Evolutionary conservation across 2,888 invertebrate species (phyloP), one percentile per base, ranked within the genome.

Genomic region (Campoletis raptor): DNA sequence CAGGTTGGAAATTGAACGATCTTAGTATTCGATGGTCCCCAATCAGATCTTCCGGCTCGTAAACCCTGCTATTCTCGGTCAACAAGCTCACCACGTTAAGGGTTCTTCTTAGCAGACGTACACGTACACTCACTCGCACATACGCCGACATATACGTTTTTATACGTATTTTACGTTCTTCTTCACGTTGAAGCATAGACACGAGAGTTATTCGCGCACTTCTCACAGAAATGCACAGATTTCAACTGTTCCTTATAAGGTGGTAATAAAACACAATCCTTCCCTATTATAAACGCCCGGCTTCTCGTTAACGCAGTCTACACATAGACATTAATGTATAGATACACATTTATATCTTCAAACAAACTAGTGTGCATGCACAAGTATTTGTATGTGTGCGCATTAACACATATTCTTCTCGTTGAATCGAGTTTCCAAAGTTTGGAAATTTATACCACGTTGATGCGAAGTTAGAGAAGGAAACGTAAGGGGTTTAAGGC

Each of bases 381-480:
- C 48, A 18, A 48, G 48, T 48, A 48, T 15, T 6, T 54, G 37
- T 24, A 24, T 2, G 21, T 61, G 61, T 6, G 24, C 61, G 61
- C 30, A 61, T 61, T 21, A 21, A 64, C 24, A 30, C n/a, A 54
- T 69, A 45, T 69, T 21, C 45, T 57, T 69, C 52, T n/a, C 40
- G 78, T 69, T 74, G 54, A 78, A 84, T 64, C 57, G 66, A 82
- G 79, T 82, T 87, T 82, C 66, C 45, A 42, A 87, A 85, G 76
- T 87, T 72, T 70, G 54, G 12, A n/a, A 69, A 81, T 84, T 86
- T 76, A 66, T 81, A 77, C 69, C 57, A 21, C 67, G 37, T 40
- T 40, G 54, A 86, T 69, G 24, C 48, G n/a, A 61, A 73, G 64
- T 40, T 64, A 73, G 70, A 40, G 79, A 54, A 76, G 42, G 76